Conservation (phyloP, 2,797 vertebrate genomes). For the Sarcoramphus papa region DNA sequence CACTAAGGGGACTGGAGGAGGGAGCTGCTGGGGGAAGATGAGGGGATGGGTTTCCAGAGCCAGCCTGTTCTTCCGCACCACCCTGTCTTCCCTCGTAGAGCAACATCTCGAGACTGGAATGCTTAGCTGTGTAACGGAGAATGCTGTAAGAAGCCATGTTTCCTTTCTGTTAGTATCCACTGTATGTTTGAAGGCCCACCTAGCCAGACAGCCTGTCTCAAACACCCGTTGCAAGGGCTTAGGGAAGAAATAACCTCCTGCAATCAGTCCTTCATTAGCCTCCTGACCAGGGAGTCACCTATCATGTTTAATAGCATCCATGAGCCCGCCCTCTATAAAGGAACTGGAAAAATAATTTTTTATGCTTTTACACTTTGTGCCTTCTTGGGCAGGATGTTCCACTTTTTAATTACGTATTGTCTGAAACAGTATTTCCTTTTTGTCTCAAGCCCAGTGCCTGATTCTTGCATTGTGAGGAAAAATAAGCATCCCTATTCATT, state of each 20-base stretch:
- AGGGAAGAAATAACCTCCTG: neutral
- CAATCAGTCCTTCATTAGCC: too few species aligned
- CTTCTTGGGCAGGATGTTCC: neutral
- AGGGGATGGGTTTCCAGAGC: neutral
- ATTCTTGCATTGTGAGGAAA: neutral
- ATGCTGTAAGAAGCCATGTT: neutral
- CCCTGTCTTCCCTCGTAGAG: accelerated
- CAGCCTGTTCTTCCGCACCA: neutral
- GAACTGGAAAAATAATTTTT: neutral
- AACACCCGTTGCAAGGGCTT: accelerated
- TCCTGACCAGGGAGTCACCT: too few species aligned
- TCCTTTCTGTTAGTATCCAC: accelerated
- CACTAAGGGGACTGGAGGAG: neutral
- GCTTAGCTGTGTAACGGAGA: neutral
- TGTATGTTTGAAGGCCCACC: accelerated
- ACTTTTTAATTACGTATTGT: neutral
- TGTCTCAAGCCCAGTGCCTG: neutral
- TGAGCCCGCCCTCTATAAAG: neutral
- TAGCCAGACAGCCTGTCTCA: too few species aligned
- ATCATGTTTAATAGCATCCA: accelerated
- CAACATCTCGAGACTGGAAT: accelerated
- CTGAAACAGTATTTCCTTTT: neutral
- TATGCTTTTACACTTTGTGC: neutral
- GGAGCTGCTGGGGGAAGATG: too few species aligned
- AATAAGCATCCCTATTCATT: neutral